Percentiles rank a stretch among this genome's conserved stretches.
phyloP scores from a whole-genome alignment of 2,888 invertebrate species.

The Nephrotoma guestfalica region DNA sequence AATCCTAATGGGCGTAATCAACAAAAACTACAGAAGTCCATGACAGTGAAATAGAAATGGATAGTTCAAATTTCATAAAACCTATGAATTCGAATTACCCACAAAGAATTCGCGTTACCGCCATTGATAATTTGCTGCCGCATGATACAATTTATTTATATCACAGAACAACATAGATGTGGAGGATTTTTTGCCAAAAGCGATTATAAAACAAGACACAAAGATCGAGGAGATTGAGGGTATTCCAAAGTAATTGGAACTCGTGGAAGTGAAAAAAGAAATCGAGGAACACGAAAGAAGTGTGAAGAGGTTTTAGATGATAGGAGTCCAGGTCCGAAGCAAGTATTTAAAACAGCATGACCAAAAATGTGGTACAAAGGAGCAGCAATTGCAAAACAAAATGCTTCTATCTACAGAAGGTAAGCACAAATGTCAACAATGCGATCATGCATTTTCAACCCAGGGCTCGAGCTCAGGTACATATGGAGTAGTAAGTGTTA shows the following conservation, averaged over 20 bases:
- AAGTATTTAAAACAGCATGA: constrained; percentile 24
- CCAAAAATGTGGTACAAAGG: constrained; percentile 20
- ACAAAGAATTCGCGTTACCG: too few species aligned
- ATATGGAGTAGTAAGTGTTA: too few species aligned
- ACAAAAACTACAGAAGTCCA: too few species aligned
- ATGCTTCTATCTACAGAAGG: constrained; percentile 22
- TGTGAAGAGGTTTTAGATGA: background rate
- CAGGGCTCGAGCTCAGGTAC: background rate
- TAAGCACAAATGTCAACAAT: constrained; percentile 22
- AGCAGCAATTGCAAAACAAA: constrained; percentile 21
- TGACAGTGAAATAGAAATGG: too few species aligned
- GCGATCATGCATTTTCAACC: constrained; percentile 11
- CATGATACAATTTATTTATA: constrained; percentile 4
- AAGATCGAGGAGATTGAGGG: background rate
- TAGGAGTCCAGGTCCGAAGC: constrained; percentile 22
- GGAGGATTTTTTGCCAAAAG: too few species aligned
- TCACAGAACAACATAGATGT: too few species aligned
- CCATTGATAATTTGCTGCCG: background rate
- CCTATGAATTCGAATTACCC: too few species aligned
- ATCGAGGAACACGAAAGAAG: background rate
- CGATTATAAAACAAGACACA: background rate
- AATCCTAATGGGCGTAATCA: background rate
- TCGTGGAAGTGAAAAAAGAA: background rate
- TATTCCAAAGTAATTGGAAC: background rate
- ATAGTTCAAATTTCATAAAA: too few species aligned